Evolutionary conservation across 1,140 invertebrate genomes (phyloP).

Genomic region (Papilio glaucus): DNA sequence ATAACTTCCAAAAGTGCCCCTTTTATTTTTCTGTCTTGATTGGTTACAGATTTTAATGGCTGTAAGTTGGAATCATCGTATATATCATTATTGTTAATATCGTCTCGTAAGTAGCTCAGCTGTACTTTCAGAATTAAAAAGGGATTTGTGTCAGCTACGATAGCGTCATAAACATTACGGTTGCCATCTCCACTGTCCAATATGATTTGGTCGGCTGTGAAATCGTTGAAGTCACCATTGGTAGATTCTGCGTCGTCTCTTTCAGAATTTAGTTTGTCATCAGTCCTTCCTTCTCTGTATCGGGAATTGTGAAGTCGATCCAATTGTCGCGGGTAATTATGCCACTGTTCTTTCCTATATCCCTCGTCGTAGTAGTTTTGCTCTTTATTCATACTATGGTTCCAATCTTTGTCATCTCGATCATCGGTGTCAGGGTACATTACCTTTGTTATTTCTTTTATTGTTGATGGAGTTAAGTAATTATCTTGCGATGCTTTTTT

Average conservation of each 20-base stretch:
- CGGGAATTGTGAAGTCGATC: conserved; percentile 69
- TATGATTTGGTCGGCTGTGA: conserved; percentile 51
- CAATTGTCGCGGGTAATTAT: conserved; percentile 72
- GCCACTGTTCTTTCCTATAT: conserved; percentile 74
- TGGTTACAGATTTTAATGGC: conserved; percentile 45
- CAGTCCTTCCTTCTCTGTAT: conserved; percentile 45
- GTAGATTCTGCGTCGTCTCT: conserved; percentile 43
- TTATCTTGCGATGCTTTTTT: conserved; percentile 47
- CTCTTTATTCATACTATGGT: conserved; percentile 50
- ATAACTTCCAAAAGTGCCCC: neutral
- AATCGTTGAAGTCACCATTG: conserved; percentile 43
- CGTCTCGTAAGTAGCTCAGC: conserved; percentile 63
- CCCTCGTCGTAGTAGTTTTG: conserved; percentile 63
- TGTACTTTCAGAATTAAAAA: conserved; percentile 72
- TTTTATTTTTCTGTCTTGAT: conserved; percentile 33
- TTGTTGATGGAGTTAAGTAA: conserved; percentile 38
- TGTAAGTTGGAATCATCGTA: conserved; percentile 46
- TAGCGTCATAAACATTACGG: conserved; percentile 48
- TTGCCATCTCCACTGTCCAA: conserved; percentile 41
- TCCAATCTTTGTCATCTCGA: conserved; percentile 46
- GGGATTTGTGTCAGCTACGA: conserved; percentile 55
- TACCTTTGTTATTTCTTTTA: conserved; percentile 48
- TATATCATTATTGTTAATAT: conserved; percentile 49
- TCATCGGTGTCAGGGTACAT: conserved; percentile 52
- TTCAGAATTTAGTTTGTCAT: conserved; percentile 48